Evolutionary conservation across 2,113 vertebrate genomes (phyloP), one percentile per base, ranked within the genome.

Genomic region (Erythrocercus mccallii): DNA sequence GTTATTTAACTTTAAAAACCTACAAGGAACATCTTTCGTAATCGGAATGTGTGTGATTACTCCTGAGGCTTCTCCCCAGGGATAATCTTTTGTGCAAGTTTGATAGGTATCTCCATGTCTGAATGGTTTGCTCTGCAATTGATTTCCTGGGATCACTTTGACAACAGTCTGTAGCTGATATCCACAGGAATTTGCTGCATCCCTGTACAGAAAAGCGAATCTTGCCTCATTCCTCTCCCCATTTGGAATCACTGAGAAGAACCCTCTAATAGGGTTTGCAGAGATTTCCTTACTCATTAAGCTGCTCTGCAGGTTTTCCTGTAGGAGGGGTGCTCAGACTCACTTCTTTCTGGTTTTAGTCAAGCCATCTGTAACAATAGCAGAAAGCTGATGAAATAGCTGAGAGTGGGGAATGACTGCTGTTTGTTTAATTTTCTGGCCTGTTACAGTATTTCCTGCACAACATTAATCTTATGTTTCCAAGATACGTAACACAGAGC

Each of bases 321-420:
- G 66, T 58, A 60, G 68, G 47, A 81, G 16, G 21, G 56, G 47
- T 44, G 8, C 45, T 90, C 50, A 89, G 44, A 65, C 8, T 71
- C 72, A 38, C 47, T 90, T 80, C 65, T 91, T 54, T 79, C 73
- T 88, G 42, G 8, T 86, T 91, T 92, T 28, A 85, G 60, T 89
- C 60, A 78, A 90, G 48, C 74, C 90, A 94, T 95, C 86, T 94
- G 90, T 81, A 91, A 96, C 85, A 97, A 94, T 35, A 94, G 74
- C 81, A 95, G 38, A 96, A 83, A 74, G 56, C 20, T 86, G 68
- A 91, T 80, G 28, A 93, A 94, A 94, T 48, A 81, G 69, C 56
- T 89, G 65, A 71, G 44, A 84, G 47, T 74, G n/a, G 37, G 50
- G 84, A 84, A 92, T 51, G 66, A 71, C 66, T 91, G 79, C 31